phyloP scores from a whole-genome alignment of 2,888 invertebrate species.

The Cataglyphis rosenhaueri region DNA sequence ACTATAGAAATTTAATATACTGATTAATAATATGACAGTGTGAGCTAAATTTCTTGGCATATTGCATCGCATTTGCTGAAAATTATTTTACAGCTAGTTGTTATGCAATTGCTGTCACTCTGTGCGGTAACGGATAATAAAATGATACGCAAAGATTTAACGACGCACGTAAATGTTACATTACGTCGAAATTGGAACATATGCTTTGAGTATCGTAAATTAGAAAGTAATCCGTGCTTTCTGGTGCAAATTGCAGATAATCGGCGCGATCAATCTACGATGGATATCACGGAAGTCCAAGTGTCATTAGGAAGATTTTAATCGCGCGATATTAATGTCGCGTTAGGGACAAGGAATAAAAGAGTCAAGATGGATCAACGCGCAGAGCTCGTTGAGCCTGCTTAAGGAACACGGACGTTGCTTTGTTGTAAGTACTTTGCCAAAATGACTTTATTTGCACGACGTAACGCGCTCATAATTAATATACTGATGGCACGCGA shows the following conservation, averaged over 20 bases:
- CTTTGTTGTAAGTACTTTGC: slow-evolving; percentile 31
- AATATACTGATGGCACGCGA: slow-evolving; percentile 44
- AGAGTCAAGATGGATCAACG: slow-evolving; percentile 64
- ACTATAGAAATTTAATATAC: background rate
- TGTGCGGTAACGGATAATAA: background rate
- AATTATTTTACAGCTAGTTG: slow-evolving; percentile 17
- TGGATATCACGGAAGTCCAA: slow-evolving; percentile 56
- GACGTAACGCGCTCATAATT: slow-evolving; percentile 32
- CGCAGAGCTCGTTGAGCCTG: slow-evolving; percentile 33
- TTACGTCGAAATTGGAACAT: background rate
- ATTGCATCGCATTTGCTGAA: background rate
- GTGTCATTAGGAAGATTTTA: slow-evolving; percentile 69
- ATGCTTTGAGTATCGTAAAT: background rate
- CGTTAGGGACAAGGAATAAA: slow-evolving; percentile 60
- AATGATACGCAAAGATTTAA: background rate
- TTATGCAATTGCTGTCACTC: background rate
- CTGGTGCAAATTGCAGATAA: slow-evolving; percentile 59
- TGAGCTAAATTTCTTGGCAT: background rate
- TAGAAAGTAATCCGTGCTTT: slow-evolving; percentile 52
- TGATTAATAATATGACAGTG: slow-evolving; percentile 23
- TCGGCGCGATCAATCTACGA: slow-evolving; percentile 61
- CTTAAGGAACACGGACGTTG: slow-evolving; percentile 32
- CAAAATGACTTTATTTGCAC: slow-evolving; percentile 59
- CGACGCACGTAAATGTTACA: background rate
- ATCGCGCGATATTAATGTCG: slow-evolving; percentile 72